A percentile compares a stretch with the other conserved stretches of the same genome.
Conservation (phyloP, 2,888 invertebrate species). For the Athripsodes cinereus region DNA sequence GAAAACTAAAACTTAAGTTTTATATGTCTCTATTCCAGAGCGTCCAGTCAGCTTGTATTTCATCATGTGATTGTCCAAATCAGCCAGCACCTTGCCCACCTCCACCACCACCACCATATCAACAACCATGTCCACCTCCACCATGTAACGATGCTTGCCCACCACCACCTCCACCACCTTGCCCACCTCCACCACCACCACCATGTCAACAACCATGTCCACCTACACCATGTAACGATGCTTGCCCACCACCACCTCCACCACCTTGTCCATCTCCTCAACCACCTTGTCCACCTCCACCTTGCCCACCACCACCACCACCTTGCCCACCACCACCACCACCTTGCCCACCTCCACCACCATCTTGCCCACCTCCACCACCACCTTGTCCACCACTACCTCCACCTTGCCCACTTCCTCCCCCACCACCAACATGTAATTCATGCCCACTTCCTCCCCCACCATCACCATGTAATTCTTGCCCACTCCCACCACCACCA, state of each 20-base stretch:
- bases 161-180: background rate
- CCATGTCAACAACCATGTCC: background rate
- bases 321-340: background rate
- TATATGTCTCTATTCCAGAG: too few relatives aligned
- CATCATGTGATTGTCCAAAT: background rate
- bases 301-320: background rate
- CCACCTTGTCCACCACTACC: too few relatives aligned
- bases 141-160: background rate
- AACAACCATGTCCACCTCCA: background rate
- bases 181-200: background rate
- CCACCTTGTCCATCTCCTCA: background rate
- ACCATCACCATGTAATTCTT: background rate
- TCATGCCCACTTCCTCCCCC: background rate
- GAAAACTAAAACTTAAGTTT: too few relatives aligned
- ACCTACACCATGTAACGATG: background rate
- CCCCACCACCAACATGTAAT: too few relatives aligned
- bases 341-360: background rate
- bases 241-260: background rate
- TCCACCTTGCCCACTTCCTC: too few relatives aligned
- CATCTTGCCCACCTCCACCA: background rate
- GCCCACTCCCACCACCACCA: too few relatives aligned
- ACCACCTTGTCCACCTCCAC: background rate
- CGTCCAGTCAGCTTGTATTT: too few relatives aligned
- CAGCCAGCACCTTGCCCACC: background rate
- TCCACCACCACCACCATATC: too few relatives aligned